phyloP scores from a whole-genome alignment of 2,797 vertebrate genomes.

The Carapus acus region DNA sequence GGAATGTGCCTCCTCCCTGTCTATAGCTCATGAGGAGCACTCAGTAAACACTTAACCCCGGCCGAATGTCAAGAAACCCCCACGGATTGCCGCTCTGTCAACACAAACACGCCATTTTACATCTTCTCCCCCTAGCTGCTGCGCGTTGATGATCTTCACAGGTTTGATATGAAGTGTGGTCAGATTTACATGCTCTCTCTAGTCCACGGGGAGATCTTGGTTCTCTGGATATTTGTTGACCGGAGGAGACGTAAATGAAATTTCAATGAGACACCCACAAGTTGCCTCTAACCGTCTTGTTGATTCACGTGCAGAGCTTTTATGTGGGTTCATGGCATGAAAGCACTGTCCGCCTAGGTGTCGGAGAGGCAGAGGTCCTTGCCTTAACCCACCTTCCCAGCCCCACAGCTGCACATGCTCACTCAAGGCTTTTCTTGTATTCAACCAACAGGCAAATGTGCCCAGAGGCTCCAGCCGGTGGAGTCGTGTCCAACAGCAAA shows the following conservation, averaged over 20 bases:
- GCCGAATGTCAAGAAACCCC: conserved; percentile 25
- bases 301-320: too few species aligned
- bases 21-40: conserved; percentile 54
- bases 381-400: too few species aligned
- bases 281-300: too few species aligned
- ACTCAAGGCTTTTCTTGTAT: conserved; percentile 49
- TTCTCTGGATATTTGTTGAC: too few species aligned
- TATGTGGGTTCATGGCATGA: too few species aligned
- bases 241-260: too few species aligned
- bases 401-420: too few species aligned
- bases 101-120: conserved; percentile 11
- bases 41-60: conserved; percentile 57
- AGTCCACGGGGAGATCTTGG: too few species aligned
- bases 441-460: conserved; percentile 73
- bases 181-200: not conserved
- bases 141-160: conserved; percentile 14
- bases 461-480: conserved; percentile 69
- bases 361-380: conserved; percentile 1
- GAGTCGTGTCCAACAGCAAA: conserved; percentile 65
- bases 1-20: conserved; percentile 58
- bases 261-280: too few species aligned
- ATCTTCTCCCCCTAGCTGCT: conserved; percentile 10
- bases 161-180: not conserved
- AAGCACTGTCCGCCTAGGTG: not conserved
- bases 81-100: conserved; percentile 26